Percentiles rank a stretch among this genome's conserved stretches.
Evolutionary conservation across 2,888 invertebrate genomes (phyloP).

Genomic region (Epistrophella euchroma): DNA sequence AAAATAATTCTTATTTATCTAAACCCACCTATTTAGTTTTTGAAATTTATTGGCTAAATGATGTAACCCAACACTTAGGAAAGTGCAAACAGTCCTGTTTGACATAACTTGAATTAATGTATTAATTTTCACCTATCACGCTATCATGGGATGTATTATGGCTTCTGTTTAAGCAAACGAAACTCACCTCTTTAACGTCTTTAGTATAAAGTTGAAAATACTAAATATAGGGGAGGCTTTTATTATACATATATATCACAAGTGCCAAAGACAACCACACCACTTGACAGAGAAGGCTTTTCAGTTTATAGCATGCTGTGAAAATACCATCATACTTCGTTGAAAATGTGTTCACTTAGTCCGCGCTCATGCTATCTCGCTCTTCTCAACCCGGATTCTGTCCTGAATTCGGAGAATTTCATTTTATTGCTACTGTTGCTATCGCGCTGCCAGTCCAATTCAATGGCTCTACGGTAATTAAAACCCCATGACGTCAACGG

Average conservation of each 20-base stretch:
- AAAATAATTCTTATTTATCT: not conserved
- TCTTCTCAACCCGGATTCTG: not conserved
- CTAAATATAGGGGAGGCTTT: not conserved
- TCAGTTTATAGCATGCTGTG: slow-evolving; percentile 17
- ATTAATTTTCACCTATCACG: slow-evolving; percentile 48
- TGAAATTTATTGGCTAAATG: slow-evolving; percentile 39
- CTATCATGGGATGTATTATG: not conserved
- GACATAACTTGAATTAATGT: slow-evolving; percentile 24
- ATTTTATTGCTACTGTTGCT: not conserved
- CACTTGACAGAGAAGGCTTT: slow-evolving; percentile 36
- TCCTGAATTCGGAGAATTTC: slow-evolving; percentile 23
- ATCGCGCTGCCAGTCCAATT: slow-evolving; percentile 42
- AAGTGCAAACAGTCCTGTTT: slow-evolving; percentile 41
- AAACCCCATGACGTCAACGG: slow-evolving; percentile 62
- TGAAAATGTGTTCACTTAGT: slow-evolving; percentile 34
- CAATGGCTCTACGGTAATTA: slow-evolving; percentile 51
- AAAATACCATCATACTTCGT: slow-evolving; percentile 11
- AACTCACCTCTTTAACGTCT: slow-evolving; percentile 15
- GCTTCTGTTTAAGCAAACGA: not conserved
- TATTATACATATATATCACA: not conserved
- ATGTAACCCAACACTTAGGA: slow-evolving; percentile 38
- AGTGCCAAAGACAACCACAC: slow-evolving; percentile 16
- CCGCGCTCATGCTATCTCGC: not conserved
- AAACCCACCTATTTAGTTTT: not conserved
- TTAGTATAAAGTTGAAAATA: slow-evolving; percentile 33